Evolutionary conservation across 2,888 invertebrate genomes (phyloP), one percentile per base, ranked within the genome.

Genomic region (Idaea straminata): DNA sequence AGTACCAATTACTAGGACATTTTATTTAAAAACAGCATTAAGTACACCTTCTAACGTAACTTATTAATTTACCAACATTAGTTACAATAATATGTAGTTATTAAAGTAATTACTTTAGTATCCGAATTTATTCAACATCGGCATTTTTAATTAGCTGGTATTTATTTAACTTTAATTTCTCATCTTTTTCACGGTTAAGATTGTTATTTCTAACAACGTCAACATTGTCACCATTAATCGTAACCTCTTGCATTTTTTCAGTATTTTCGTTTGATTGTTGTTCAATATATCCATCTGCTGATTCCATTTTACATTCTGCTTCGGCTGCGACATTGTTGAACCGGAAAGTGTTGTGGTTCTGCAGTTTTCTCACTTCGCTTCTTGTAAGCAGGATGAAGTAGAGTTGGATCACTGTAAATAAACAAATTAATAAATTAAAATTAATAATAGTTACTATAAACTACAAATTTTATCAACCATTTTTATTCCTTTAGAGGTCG

Each of bases 291-390:
- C 58, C 58, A 16, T 59, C 58, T 16, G 6, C 3, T 16, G 62
- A 13, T 34, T 59, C 38, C 62, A 66, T 61, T 15, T 58, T 16
- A 58, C 58, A 58, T 58, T 58, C 62, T 4, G 66, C 68, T 36
- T 70, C 71, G 10, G 63, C 61, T 3, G 69, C 66, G 5, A 69
- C 66, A 65, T 75, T 77, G 15, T 67, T 69, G 34, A 74, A 76
- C 38, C 65, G 60, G 64, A 76, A 76, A 38, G 69, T 61, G 35
- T 64, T 63, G 35, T 61, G 64, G 25, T 57, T 65, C 5, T 47
- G 57, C 0, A 77, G 66, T 34, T 78, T 78, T 3, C 67, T 60
- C 1, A 77, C 66, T 61, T 77, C 74, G 61, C 75, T 77, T 10
- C 71, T 73, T 3, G 74, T 34, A 1, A 77, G 67, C 4, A 77